Conservation (phyloP, 2,113 vertebrate species). For the Echinops telfairi region DNA sequence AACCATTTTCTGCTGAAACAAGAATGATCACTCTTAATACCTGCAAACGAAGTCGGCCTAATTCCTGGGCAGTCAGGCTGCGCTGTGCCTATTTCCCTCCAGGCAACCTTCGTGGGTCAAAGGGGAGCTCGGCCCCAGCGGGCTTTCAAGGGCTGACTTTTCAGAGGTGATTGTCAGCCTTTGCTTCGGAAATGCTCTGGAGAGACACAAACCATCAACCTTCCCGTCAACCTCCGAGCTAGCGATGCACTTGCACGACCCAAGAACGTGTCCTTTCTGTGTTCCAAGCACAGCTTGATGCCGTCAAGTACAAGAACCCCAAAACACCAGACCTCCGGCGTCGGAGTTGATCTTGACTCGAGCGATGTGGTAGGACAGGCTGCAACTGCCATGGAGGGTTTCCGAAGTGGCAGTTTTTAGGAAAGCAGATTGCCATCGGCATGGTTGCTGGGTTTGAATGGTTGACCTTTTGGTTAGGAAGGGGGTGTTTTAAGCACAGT, state of each 20-base stretch:
- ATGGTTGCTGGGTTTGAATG: background rate
- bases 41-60: background rate
- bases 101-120: background rate
- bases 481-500: background rate
- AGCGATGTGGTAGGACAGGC: background rate
- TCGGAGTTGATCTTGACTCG: no score
- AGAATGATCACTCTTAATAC: background rate
- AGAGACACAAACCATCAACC: background rate
- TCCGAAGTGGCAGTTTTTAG: background rate
- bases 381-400: no score
- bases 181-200: background rate
- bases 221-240: background rate
- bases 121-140: background rate
- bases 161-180: background rate
- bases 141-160: background rate
- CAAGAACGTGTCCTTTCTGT: background rate
- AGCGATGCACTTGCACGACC: background rate
- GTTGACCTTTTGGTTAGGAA: background rate
- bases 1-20: conserved; percentile 29
- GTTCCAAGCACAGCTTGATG: no score
- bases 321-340: no score
- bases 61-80: background rate
- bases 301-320: no score
- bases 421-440: background rate
- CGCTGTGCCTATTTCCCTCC: background rate